Base-by-base conservation (phyloP, 1,140 invertebrate genomes). In the Nomia melanderi region DNA sequence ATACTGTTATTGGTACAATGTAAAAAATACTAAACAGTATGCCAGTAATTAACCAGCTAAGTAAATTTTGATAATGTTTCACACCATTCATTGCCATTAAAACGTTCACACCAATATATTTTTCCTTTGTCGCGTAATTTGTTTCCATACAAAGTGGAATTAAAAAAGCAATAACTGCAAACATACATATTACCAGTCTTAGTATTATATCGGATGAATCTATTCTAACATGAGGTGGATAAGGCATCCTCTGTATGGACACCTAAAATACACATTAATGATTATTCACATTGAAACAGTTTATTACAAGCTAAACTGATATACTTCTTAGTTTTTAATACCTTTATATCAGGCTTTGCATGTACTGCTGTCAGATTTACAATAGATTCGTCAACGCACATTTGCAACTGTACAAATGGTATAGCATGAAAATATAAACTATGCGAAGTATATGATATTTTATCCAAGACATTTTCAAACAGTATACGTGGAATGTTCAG, bases 41-140 rank as follows among this genome's bases (percentile, higher is more conserved):
- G 7, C 91, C 89, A 75, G 86, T 91, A 1, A 87, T 23, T 11
- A 92, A 59, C 92, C 92, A 92, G 69, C 90, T 91, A 11, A 91
- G 78, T 47, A 92, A 86, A 87, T 91, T 91, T 50, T 89, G 86
- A 67, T 79, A 78, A 14, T 81, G 86, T 72, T 85, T 88, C 1
- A 92, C 90, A 39, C 92, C 91, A 77, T 92, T 92, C 79, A 92
- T 90, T 36, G 87, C 79, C 91, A 92, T 92, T 54, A 92, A 59
- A 77, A 92, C 91, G 85, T 91, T 91, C 8, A 92, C 85, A 31
- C 91, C 91, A 66, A 92, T 91, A 50, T 88, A 89, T 62, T 92
- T 92, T 79, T 92, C 91, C 69, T 82, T 89, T 1, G 90, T 82
- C 36, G 89, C 81, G 78, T 86, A 92, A 53, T 78, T 87, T 4